Percentiles rank a stretch among this genome's conserved stretches.
phyloP scores from a whole-genome alignment of 1,140 invertebrate species.

The Pomphorhynchus laevis region DNA sequence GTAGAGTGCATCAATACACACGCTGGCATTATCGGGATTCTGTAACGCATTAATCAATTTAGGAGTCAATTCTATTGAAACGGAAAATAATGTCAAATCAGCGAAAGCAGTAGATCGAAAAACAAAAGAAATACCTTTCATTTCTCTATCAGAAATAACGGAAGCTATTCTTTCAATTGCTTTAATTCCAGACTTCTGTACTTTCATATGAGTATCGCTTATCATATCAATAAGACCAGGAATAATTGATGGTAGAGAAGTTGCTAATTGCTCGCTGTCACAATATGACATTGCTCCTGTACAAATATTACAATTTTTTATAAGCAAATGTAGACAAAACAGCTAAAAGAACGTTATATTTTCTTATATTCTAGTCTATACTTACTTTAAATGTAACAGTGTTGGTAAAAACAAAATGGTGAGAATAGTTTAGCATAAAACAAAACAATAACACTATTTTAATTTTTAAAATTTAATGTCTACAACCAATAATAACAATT shows the following conservation, averaged over 20 bases:
- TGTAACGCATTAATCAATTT: slow-evolving; percentile 57
- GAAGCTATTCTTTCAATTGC: slow-evolving; percentile 78
- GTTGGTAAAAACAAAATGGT: too few relatives aligned
- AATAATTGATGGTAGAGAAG: slow-evolving; percentile 77
- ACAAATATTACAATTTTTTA: too few relatives aligned
- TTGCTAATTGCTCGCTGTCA: slow-evolving; percentile 82
- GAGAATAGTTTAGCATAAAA: too few relatives aligned
- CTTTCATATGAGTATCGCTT: slow-evolving; percentile 78
- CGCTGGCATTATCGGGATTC: slow-evolving; percentile 73
- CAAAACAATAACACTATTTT: too few relatives aligned
- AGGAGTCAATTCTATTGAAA: slow-evolving; percentile 37
- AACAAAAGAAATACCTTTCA: slow-evolving; percentile 31
- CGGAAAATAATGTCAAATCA: slow-evolving; percentile 10
- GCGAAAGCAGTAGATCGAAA: neutral
- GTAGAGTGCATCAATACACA: slow-evolving; percentile 50
- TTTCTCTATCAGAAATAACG: slow-evolving; percentile 89
- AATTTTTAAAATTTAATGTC: too few relatives aligned
- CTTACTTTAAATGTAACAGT: too few relatives aligned
- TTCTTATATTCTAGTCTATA: too few relatives aligned
- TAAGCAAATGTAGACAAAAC: too few relatives aligned
- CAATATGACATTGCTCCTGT: slow-evolving; percentile 46
- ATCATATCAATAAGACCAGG: slow-evolving; percentile 86
- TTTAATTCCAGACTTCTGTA: slow-evolving; percentile 73
- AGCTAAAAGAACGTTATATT: too few relatives aligned
- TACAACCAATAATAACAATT: too few relatives aligned